These are phyloP conservation scores for Enhydra lutris DNA, from an alignment of 2,113 vertebrate genomes.

Conservation along the genomic window DNA sequence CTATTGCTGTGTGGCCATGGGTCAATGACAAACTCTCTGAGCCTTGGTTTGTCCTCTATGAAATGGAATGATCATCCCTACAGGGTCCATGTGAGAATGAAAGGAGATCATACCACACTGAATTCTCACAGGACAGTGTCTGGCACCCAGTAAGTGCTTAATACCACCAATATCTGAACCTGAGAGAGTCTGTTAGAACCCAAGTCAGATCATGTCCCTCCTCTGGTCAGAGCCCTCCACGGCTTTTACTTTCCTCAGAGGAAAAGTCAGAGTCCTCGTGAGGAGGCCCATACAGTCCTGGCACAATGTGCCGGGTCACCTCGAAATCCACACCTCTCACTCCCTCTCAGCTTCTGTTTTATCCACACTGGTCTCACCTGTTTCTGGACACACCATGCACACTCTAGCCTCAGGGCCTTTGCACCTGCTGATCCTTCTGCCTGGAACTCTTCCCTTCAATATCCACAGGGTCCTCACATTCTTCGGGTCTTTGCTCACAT, in stretches of 20 bases:
- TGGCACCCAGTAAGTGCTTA: not conserved
- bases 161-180: not conserved
- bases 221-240: not conserved
- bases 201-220: not conserved
- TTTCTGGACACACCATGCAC: not conserved
- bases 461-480: not conserved
- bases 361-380: not conserved
- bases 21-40: not conserved
- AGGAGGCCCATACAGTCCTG: not conserved
- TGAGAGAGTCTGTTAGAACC: not conserved
- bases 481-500: not conserved
- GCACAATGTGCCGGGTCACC: not conserved
- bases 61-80: not conserved
- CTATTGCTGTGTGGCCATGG: not conserved
- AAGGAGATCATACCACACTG: not conserved
- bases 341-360: not conserved
- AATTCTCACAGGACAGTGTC: not conserved
- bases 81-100: not conserved
- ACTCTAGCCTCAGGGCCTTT: not conserved
- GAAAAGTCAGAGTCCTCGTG: not conserved
- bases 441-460: not conserved
- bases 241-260: not conserved
- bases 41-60: not conserved
- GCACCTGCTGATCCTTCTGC: not conserved
- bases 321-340: not conserved